These are phyloP conservation scores for Arctopsyche grandis DNA, from an alignment of 1,140 invertebrate species.

Conservation along the genomic window DNA sequence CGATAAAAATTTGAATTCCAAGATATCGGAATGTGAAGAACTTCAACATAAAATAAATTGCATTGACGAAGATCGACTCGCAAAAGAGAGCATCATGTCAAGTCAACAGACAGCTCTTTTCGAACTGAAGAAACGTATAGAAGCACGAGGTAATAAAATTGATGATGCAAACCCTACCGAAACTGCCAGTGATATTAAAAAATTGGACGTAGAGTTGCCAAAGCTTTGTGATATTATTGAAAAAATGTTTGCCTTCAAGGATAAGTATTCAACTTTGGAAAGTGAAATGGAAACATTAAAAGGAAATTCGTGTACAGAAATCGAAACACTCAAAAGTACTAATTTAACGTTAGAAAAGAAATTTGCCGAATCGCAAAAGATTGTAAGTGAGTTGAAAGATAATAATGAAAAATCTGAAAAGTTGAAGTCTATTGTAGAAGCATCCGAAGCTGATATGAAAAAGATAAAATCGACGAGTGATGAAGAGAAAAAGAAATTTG, in stretches of 20 bases:
- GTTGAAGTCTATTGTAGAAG: slow-evolving; percentile 61
- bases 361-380: slow-evolving; percentile 64
- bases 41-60: slow-evolving; percentile 62
- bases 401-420: slow-evolving; percentile 64
- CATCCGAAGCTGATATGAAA: slow-evolving; percentile 63
- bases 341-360: slow-evolving; percentile 66
- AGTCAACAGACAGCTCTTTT: slow-evolving; percentile 61
- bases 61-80: slow-evolving; percentile 60
- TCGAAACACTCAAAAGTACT: slow-evolving; percentile 49
- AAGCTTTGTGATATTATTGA: slow-evolving; percentile 54
- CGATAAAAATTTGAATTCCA: slow-evolving; percentile 62
- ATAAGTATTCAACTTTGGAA: slow-evolving; percentile 56
- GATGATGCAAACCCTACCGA: background rate
- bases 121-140: slow-evolving; percentile 58
- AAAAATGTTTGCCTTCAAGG: slow-evolving; percentile 59
- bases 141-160: background rate
- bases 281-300: slow-evolving; percentile 71
- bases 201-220: slow-evolving; percentile 1
- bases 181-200: background rate
- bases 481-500: slow-evolving; percentile 64
- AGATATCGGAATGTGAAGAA: slow-evolving; percentile 56
- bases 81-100: slow-evolving; percentile 61
- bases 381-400: slow-evolving; percentile 65
- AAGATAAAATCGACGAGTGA: slow-evolving; percentile 63
- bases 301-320: slow-evolving; percentile 63